phyloP scores from a whole-genome alignment of 2,888 invertebrate genomes.

The Sesamia inferens region DNA sequence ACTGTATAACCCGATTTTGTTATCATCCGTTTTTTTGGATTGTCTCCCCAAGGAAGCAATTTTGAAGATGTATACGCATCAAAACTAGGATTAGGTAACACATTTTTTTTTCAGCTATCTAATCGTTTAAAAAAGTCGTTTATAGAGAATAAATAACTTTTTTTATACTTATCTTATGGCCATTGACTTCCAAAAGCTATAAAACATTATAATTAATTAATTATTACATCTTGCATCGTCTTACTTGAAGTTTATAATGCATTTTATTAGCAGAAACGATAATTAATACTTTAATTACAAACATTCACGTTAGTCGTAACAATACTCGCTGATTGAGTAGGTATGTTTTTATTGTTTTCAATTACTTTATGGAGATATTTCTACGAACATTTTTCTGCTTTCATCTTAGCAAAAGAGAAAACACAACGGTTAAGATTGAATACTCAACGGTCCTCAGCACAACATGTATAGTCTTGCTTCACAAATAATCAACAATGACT shows the following conservation, averaged over 20 bases:
- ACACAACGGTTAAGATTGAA: too few relatives aligned
- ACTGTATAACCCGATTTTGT: too few relatives aligned
- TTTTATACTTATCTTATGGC: not conserved
- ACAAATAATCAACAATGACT: not conserved
- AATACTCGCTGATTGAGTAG: not conserved
- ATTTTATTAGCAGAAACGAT: slow-evolving; percentile 14
- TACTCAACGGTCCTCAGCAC: too few relatives aligned
- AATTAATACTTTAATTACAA: slow-evolving; percentile 15
- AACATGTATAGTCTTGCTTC: not conserved
- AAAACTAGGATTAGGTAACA: too few relatives aligned
- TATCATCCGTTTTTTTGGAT: too few relatives aligned
- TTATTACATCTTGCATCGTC: not conserved
- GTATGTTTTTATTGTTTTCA: slow-evolving; percentile 1
- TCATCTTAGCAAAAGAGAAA: not conserved
- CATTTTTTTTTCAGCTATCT: too few relatives aligned
- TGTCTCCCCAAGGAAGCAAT: too few relatives aligned
- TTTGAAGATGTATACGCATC: too few relatives aligned
- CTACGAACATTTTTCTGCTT: not conserved
- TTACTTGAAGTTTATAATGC: not conserved
- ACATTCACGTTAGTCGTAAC: slow-evolving; percentile 4
- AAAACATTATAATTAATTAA: not conserved
- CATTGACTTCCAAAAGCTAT: not conserved
- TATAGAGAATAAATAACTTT: not conserved
- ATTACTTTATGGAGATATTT: slow-evolving; percentile 1
- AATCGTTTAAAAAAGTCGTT: not conserved